phyloP scores from a whole-genome alignment of 2,888 invertebrate genomes.

The Prionchulus punctatus region DNA sequence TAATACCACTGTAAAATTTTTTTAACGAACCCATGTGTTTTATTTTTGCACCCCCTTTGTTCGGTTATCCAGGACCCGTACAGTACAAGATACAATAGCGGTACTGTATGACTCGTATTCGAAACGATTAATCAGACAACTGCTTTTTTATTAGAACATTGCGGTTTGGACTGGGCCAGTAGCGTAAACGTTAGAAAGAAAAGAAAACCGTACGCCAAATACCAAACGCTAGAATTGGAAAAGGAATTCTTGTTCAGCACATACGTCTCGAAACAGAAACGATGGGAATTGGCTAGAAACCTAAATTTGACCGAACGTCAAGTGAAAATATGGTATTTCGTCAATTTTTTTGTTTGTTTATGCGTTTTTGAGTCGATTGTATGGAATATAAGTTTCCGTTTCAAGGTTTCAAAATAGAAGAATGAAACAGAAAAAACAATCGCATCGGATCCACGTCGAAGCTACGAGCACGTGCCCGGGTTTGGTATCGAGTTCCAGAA shows the following conservation, averaged over 20 bases:
- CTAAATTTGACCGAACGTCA: conserved; percentile 35
- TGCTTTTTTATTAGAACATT: conserved; percentile 5
- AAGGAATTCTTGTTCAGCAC: conserved; percentile 40
- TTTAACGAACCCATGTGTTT: too few species aligned
- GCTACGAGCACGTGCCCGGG: conserved; percentile 2
- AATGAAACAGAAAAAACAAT: conserved; percentile 14
- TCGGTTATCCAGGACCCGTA: too few species aligned
- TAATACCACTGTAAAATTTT: too few species aligned
- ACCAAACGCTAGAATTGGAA: conserved; percentile 40
- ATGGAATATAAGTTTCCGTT: neutral
- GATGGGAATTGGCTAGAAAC: conserved; percentile 39
- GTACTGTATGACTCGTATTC: too few species aligned
- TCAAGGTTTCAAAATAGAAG: conserved; percentile 13
- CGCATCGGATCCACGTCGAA: conserved; percentile 9
- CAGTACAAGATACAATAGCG: too few species aligned
- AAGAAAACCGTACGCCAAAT: conserved; percentile 41
- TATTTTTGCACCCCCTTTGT: too few species aligned
- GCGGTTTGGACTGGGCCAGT: conserved; percentile 12
- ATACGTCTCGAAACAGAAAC: conserved; percentile 38
- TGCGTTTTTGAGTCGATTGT: too few species aligned
- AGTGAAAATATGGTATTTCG: conserved; percentile 14
- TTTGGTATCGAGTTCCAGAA: too few species aligned
- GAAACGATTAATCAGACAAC: too few species aligned
- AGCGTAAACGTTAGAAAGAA: conserved; percentile 59
- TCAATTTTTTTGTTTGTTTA: too few species aligned